Percentiles rank a stretch among this genome's conserved stretches.
phyloP scores from a whole-genome alignment of 2,888 invertebrate genomes.

The Apodemia duryi region DNA sequence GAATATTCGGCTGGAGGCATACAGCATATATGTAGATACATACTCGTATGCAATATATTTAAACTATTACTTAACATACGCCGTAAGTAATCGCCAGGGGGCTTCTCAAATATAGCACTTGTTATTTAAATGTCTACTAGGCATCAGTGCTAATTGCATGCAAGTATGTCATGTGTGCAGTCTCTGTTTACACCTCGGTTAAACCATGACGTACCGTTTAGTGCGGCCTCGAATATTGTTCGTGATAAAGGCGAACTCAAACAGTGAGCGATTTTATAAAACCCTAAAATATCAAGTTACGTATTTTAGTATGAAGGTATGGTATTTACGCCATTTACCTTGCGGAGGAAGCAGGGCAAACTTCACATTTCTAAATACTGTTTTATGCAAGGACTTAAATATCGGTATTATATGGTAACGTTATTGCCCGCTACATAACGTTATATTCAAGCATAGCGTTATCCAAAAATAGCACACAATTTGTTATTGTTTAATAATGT shows the following conservation, averaged over 20 bases:
- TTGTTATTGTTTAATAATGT: no score
- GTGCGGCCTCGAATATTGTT: slow-evolving; percentile 24
- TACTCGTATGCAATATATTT: background rate
- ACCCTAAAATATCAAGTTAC: background rate
- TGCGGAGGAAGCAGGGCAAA: no score
- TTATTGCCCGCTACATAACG: no score
- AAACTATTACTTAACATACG: background rate
- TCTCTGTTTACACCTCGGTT: slow-evolving; percentile 35
- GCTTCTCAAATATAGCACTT: slow-evolving; percentile 9
- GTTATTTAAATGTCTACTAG: slow-evolving; percentile 26
- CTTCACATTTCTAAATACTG: no score
- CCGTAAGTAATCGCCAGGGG: background rate
- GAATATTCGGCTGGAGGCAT: background rate
- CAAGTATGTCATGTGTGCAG: slow-evolving; percentile 34
- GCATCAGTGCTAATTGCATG: slow-evolving; percentile 34
- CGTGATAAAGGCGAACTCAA: slow-evolving; percentile 20
- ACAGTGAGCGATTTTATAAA: slow-evolving; percentile 17
- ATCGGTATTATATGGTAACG: no score
- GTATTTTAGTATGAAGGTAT: background rate
- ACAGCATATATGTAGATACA: no score
- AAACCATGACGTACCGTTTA: slow-evolving; percentile 33
- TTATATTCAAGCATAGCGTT: no score
- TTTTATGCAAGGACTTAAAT: no score
- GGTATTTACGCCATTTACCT: background rate
- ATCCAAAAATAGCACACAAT: no score